Percentiles rank a stretch among this genome's conserved stretches.
These are phyloP conservation scores for Holothuria glaberrima DNA, from an alignment of 35 echinoderm and acorn worm genomes.

Conservation along the genomic window DNA sequence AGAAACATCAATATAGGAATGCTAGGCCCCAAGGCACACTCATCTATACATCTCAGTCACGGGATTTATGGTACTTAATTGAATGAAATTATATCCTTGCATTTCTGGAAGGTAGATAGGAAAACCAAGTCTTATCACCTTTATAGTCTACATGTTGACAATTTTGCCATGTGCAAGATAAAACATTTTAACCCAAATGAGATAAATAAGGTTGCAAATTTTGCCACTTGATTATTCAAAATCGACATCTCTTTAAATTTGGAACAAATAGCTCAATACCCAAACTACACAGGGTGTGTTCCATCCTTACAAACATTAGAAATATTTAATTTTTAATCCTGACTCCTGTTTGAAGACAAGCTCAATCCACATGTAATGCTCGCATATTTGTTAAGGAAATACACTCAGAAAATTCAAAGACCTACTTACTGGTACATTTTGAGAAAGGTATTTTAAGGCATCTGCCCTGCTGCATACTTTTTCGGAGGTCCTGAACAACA, in stretches of 20 bases:
- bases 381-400: not conserved
- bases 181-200: not conserved
- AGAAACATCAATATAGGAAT: too few relatives aligned
- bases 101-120: not conserved
- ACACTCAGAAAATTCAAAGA: not conserved
- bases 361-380: too few relatives aligned
- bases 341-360: not conserved
- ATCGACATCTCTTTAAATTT: not conserved
- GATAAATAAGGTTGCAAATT: not conserved
- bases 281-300: not conserved
- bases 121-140: not conserved
- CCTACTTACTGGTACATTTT: conserved; percentile 21
- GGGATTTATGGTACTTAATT: too few relatives aligned
- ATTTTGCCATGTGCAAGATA: not conserved
- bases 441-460: not conserved
- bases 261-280: not conserved
- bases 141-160: not conserved
- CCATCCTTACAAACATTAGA: not conserved
- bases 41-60: too few relatives aligned
- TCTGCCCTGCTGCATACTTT: not conserved
- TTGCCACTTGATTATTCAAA: not conserved
- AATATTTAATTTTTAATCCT: not conserved
- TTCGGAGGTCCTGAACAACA: not conserved
- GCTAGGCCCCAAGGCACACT: too few relatives aligned
- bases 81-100: not conserved